Percentiles rank a stretch among this genome's conserved stretches.
Evolutionary conservation across 2,797 vertebrate genomes (phyloP).

Genomic region (Danio tinwini): DNA sequence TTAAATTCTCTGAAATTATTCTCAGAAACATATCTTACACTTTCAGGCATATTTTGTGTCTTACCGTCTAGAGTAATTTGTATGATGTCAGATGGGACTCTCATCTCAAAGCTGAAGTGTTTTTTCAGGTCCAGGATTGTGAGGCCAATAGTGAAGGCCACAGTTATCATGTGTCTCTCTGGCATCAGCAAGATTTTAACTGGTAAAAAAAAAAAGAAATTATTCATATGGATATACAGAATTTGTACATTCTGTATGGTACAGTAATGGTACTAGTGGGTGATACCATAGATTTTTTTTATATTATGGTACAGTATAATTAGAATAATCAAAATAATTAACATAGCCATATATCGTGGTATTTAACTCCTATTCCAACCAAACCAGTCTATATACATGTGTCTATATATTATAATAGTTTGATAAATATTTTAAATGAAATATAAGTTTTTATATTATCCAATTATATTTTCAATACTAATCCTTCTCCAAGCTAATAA

Average conservation of each 20-base stretch:
- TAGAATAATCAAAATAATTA: background rate
- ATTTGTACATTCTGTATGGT: too few species aligned
- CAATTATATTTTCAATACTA: too few species aligned
- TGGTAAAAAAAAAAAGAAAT: slow-evolving; percentile 57
- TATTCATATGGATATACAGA: slow-evolving; percentile 2
- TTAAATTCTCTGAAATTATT: background rate
- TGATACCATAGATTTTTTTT: background rate
- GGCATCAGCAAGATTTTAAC: slow-evolving; percentile 86
- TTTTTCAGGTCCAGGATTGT: slow-evolving; percentile 78
- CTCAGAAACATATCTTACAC: background rate
- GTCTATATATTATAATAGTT: background rate
- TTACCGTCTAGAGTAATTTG: slow-evolving; percentile 78
- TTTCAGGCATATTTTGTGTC: background rate
- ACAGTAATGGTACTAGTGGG: background rate
- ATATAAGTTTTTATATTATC: background rate
- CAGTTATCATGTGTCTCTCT: slow-evolving; percentile 81
- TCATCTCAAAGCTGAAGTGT: slow-evolving; percentile 79
- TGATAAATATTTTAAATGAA: background rate
- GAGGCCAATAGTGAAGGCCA: slow-evolving; percentile 78
- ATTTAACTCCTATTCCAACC: background rate
- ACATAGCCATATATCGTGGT: background rate
- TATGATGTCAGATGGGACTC: slow-evolving; percentile 76
- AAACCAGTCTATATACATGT: background rate
- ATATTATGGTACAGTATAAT: background rate
- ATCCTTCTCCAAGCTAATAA: too few species aligned